Evolutionary conservation across 2,888 invertebrate genomes (phyloP).

Genomic region (Dynastes tityus): DNA sequence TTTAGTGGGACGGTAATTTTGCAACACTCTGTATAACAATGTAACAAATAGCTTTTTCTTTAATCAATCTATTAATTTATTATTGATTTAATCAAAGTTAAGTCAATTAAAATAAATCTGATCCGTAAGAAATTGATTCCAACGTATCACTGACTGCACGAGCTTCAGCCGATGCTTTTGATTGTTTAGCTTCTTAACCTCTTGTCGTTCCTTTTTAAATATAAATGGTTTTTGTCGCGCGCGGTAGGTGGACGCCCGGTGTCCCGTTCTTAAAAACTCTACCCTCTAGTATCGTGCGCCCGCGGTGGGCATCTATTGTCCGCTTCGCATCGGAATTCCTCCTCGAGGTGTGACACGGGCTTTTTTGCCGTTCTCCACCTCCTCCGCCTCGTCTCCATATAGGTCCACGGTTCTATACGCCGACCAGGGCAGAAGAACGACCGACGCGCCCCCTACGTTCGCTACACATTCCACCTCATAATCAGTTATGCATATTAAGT

Average conservation of each 20-base stretch:
- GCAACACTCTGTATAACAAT: no score
- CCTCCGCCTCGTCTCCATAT: conserved; percentile 56
- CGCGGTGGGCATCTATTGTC: conserved; percentile 62
- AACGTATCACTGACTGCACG: no score
- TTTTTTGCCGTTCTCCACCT: conserved; percentile 54
- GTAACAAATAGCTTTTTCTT: no score
- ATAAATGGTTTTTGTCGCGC: conserved; percentile 62
- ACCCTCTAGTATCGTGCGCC: conserved; percentile 51
- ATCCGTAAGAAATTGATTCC: no score
- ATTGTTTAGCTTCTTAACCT: conserved; percentile 2
- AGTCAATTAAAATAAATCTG: no score
- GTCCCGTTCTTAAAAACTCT: conserved; percentile 50
- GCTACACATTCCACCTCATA: conserved; percentile 66
- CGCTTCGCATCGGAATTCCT: conserved; percentile 60
- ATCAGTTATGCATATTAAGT: conserved; percentile 71
- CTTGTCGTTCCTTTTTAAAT: conserved; percentile 32
- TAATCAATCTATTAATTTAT: no score
- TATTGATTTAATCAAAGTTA: no score
- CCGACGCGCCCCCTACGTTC: conserved; percentile 50
- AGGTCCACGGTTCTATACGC: conserved; percentile 44
- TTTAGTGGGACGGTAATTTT: no score
- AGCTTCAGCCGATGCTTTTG: not conserved
- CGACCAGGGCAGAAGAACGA: conserved; percentile 43
- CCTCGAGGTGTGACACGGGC: conserved; percentile 60
- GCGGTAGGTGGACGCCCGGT: conserved; percentile 61